A percentile compares a stretch with the other conserved stretches of the same genome.
These are phyloP conservation scores for Columba livia DNA, from an alignment of 2,113 vertebrate species.

Conservation along the genomic window DNA sequence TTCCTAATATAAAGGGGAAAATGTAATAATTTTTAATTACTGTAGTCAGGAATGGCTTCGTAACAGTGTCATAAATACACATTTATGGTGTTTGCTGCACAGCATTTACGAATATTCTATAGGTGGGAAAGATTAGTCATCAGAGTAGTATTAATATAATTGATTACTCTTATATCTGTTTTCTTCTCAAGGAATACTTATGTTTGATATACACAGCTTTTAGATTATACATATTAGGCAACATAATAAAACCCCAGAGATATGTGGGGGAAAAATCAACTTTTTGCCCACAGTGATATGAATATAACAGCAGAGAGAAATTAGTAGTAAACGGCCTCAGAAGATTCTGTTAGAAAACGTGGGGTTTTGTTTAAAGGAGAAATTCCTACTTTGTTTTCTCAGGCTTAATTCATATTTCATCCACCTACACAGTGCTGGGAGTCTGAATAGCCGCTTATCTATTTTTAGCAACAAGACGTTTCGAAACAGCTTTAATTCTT, in stretches of 20 bases:
- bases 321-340: not conserved
- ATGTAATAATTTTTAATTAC: not conserved
- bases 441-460: not conserved
- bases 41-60: not conserved
- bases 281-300: not conserved
- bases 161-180: not conserved
- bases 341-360: not conserved
- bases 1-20: not conserved
- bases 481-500: conserved; percentile 23
- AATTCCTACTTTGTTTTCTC: conserved; percentile 57
- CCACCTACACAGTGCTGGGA: conserved; percentile 49
- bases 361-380: conserved; percentile 28
- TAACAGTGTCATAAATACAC: not conserved
- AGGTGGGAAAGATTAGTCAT: not conserved
- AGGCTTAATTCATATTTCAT: conserved; percentile 28
- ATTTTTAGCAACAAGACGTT: conserved; percentile 58
- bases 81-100: fast-evolving
- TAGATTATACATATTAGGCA: not conserved
- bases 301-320: not conserved
- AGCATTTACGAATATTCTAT: not conserved
- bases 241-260: not conserved
- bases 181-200: not conserved
- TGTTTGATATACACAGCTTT: not conserved
- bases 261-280: not conserved
- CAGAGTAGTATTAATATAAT: not conserved